Conservation (phyloP, 1,140 invertebrate species). For the Drosophila ironensis region DNA sequence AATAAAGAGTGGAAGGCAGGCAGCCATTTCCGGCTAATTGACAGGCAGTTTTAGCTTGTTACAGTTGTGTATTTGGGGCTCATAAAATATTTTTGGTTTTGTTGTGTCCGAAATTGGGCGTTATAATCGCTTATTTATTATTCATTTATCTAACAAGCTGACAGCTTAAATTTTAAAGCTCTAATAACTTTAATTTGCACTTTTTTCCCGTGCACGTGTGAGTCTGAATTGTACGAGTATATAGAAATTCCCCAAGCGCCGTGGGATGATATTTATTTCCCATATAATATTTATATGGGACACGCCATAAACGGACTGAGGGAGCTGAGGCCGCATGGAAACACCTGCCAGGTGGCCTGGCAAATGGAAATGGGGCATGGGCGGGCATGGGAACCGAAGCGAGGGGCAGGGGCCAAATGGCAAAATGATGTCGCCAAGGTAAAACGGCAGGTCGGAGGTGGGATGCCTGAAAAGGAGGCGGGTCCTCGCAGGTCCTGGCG, state of each 20-base stretch:
- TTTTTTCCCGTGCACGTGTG: conserved; percentile 2
- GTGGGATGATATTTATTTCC: conserved; percentile 48
- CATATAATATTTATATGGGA: conserved; percentile 51
- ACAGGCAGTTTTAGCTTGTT: too few species aligned
- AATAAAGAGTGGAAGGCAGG: not conserved
- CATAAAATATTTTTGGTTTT: too few species aligned
- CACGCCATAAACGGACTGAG: conserved; percentile 33
- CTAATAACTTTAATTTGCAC: not conserved
- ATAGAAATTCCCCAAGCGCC: conserved; percentile 9
- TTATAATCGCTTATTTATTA: too few species aligned
- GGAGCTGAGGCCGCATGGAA: conserved; percentile 28
- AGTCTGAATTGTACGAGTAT: conserved; percentile 11
- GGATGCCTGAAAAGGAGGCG: not conserved
- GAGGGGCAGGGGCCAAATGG: conserved; percentile 27
- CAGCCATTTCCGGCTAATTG: not conserved
- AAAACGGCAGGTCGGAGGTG: not conserved
- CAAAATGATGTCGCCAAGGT: conserved; percentile 48
- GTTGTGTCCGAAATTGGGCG: too few species aligned
- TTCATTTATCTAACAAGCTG: not conserved
- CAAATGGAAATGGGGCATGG: not conserved
- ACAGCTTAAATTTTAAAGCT: not conserved
- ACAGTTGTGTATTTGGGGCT: too few species aligned
- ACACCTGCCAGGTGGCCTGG: conserved; percentile 25
- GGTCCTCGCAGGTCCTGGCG: too few species aligned
- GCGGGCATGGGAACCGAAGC: not conserved